Evolutionary conservation across 1,140 invertebrate species (phyloP).

Genomic region (Papilio polyxenes): DNA sequence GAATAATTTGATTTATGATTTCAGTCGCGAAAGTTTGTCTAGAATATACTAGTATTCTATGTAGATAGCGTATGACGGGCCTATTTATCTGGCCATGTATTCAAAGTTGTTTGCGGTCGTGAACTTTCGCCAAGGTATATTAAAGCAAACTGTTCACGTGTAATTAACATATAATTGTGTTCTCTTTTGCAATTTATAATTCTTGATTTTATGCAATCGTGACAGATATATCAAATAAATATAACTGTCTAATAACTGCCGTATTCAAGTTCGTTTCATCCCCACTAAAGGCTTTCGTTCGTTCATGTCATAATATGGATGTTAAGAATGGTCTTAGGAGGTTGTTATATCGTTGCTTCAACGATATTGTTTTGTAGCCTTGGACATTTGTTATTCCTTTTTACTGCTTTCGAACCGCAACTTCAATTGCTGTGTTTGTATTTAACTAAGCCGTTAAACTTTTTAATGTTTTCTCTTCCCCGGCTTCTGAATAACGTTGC

Average conservation of each 20-base stretch:
- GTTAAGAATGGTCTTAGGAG: neutral
- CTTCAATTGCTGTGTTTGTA: conserved; percentile 22
- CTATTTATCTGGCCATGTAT: conserved; percentile 19
- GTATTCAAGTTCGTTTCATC: too few species aligned
- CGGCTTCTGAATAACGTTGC: conserved; percentile 16
- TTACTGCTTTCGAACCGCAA: conserved; percentile 17
- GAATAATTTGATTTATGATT: conserved; percentile 3
- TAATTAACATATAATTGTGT: neutral
- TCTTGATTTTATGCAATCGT: too few species aligned
- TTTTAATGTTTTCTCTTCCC: conserved; percentile 2
- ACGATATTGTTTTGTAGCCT: neutral
- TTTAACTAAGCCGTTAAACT: conserved; percentile 15
- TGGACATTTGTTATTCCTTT: conserved; percentile 18
- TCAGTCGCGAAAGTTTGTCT: neutral
- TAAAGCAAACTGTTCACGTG: neutral
- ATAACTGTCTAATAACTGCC: too few species aligned
- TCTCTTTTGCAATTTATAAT: neutral
- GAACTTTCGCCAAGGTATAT: neutral
- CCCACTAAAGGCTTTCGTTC: too few species aligned
- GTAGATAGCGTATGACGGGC: neutral
- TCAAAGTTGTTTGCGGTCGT: conserved; percentile 19
- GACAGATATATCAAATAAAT: too few species aligned
- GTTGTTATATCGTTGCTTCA: neutral
- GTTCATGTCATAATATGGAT: neutral
- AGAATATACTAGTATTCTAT: neutral